phyloP scores from a whole-genome alignment of 2,888 invertebrate species.

The Sipha maydis region DNA sequence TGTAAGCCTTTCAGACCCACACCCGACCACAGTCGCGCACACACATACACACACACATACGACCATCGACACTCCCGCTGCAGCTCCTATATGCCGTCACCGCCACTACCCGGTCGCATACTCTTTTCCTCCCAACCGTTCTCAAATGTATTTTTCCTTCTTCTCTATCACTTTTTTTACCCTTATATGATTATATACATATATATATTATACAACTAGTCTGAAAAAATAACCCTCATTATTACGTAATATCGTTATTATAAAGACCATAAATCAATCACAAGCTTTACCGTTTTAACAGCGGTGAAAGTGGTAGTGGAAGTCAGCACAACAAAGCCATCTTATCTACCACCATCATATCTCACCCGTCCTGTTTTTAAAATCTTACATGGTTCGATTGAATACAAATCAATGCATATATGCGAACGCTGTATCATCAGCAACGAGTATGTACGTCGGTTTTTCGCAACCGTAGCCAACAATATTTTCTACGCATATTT shows the following conservation, averaged over 20 bases:
- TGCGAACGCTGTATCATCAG: neutral
- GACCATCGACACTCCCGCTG: neutral
- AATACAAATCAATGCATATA: neutral
- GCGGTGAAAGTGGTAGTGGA: neutral
- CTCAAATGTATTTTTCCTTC: constrained; percentile 28
- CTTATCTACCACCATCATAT: neutral
- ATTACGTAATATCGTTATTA: constrained; percentile 57
- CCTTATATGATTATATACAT: constrained; percentile 6
- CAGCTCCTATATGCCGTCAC: neutral
- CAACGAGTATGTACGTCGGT: neutral
- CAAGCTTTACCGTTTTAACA: constrained; percentile 31
- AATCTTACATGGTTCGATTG: neutral
- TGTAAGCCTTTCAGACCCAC: constrained; percentile 56
- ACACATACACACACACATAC: neutral
- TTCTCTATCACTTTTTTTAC: constrained; percentile 15
- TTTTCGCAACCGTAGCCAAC: neutral
- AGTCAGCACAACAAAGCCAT: constrained; percentile 19
- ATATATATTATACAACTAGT: neutral
- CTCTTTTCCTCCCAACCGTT: neutral
- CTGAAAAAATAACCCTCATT: constrained; percentile 49
- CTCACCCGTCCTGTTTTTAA: neutral
- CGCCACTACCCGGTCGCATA: neutral
- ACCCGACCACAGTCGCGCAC: neutral
- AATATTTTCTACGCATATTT: neutral
- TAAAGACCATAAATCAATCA: constrained; percentile 58